phyloP scores from a whole-genome alignment of 2,113 vertebrate species.

The Odobenus rosmarus region DNA sequence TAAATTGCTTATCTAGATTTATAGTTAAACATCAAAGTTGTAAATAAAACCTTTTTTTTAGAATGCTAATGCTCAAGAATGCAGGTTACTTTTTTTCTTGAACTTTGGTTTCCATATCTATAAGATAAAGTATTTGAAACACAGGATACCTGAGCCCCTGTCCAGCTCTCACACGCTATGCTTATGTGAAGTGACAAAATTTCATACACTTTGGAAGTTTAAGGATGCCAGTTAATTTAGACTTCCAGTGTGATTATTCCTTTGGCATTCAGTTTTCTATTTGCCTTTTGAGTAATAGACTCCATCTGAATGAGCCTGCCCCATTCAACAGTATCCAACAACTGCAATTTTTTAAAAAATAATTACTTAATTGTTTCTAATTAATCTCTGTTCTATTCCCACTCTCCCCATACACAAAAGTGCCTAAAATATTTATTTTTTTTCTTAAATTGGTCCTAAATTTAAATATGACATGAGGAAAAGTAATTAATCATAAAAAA shows the following conservation, averaged over 20 bases:
- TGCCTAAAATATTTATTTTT: neutral
- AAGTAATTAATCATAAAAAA: constrained; percentile 14
- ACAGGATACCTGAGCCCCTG: neutral
- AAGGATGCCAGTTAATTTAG: neutral
- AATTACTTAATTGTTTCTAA: neutral
- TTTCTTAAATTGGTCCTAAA: neutral
- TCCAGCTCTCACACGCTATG: neutral
- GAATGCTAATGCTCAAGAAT: neutral
- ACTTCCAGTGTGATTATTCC: neutral
- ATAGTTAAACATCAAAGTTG: neutral
- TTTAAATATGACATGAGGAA: neutral
- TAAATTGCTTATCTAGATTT: neutral
- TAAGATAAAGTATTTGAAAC: neutral
- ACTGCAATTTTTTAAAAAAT: neutral
- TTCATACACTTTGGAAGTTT: neutral
- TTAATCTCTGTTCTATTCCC: neutral
- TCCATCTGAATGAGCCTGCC: neutral
- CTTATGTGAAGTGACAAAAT: neutral
- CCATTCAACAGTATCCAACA: neutral
- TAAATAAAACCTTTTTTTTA: neutral
- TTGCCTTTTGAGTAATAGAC: neutral
- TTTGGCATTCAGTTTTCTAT: neutral
- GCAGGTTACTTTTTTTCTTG: neutral
- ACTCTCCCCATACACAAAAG: neutral
- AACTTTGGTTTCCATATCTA: neutral